A percentile compares a stretch with the other conserved stretches of the same genome.
These are phyloP conservation scores for Phlogophora meticulosa DNA, from an alignment of 2,888 invertebrate species.

Conservation along the genomic window DNA sequence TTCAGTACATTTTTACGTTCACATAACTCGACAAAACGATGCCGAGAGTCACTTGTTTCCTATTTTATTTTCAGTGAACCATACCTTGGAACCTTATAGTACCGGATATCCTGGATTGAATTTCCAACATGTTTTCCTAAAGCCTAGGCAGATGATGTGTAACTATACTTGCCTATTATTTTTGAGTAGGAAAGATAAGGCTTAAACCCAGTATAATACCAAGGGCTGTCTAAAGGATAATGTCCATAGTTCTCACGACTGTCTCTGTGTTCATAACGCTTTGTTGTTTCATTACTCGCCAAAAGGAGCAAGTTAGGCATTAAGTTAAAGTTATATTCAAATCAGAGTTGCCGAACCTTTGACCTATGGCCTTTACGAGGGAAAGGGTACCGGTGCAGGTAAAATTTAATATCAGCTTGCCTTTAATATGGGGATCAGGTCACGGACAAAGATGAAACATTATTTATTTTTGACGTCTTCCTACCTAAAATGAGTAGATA, in stretches of 20 bases:
- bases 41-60: no score
- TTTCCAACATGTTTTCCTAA: no score
- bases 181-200: background rate
- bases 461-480: background rate
- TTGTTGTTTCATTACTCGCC: conserved; percentile 10
- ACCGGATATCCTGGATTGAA: no score
- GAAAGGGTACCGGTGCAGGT: background rate
- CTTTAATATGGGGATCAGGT: background rate
- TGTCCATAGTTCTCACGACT: conserved; percentile 18
- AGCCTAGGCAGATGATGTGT: no score
- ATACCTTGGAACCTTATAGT: no score
- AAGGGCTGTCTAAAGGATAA: background rate
- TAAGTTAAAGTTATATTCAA: conserved; percentile 19
- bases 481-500: no score
- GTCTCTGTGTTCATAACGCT: conserved; percentile 10
- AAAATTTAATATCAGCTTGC: conserved; percentile 9
- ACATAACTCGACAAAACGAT: no score
- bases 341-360: conserved; percentile 14
- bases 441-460: background rate
- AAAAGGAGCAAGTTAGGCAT: conserved; percentile 17
- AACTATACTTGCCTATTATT: no score
- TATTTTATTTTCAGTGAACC: no score
- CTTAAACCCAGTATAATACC: background rate
- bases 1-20: no score
- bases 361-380: conserved; percentile 13